phyloP scores from a whole-genome alignment of 2,888 invertebrate species.

The Strigamia crassipes region DNA sequence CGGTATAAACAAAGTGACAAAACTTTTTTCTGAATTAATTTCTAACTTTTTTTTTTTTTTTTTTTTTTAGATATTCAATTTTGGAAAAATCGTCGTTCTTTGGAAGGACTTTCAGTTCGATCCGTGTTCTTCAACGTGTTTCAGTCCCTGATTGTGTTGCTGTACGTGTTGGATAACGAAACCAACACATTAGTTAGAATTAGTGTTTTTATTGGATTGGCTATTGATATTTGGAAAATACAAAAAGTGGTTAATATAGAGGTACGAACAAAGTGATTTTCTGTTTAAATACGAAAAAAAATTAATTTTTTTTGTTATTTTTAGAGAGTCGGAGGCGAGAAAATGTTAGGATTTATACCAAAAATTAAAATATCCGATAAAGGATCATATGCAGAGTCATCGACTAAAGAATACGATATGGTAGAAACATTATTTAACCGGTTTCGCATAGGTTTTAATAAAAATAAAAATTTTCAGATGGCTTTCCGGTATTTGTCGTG shows the following conservation, averaged over 20 bases:
- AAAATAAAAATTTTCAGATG: constrained; percentile 63
- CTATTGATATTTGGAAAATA: constrained; percentile 99
- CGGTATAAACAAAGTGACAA: no score
- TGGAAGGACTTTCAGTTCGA: constrained; percentile 96
- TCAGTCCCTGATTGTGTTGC: constrained; percentile 89
- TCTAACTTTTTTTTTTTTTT: constrained; percentile 45
- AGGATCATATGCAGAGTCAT: constrained; percentile 92
- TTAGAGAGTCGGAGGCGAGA: constrained; percentile 73
- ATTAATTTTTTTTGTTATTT: constrained; percentile 44
- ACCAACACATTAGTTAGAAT: constrained; percentile 94
- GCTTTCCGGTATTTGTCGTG: constrained; percentile 97
- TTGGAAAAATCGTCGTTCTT: constrained; percentile 95
- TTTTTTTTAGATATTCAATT: constrained; percentile 87
- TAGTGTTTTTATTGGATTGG: constrained; percentile 90
- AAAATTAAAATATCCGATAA: constrained; percentile 84
- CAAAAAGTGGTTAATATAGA: constrained; percentile 74
- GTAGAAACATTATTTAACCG: constrained; percentile 54
- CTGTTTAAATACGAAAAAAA: neutral
- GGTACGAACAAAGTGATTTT: constrained; percentile 52
- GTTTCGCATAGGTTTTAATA: no score
- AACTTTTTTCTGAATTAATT: no score
- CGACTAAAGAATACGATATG: constrained; percentile 87
- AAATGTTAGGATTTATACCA: constrained; percentile 78
- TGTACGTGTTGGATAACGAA: constrained; percentile 98
- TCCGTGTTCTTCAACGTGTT: constrained; percentile 99